phyloP scores from a whole-genome alignment of 1,140 invertebrate genomes.

The Drosophila grimshawi region DNA sequence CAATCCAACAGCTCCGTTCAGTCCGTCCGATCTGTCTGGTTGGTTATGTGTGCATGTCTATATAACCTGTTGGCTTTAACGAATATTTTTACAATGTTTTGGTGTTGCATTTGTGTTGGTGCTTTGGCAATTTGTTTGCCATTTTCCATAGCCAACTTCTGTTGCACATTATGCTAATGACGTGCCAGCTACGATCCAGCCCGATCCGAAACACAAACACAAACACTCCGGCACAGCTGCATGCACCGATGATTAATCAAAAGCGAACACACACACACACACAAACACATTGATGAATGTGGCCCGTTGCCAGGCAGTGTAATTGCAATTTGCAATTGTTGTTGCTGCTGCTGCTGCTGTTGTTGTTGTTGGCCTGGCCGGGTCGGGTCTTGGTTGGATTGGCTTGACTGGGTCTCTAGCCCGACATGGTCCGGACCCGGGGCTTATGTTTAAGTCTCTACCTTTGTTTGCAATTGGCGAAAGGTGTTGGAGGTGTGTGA shows the following conservation, averaged over 20 bases:
- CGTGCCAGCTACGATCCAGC: slow-evolving; percentile 50
- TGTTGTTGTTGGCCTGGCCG: neutral
- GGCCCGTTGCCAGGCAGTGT: slow-evolving; percentile 61
- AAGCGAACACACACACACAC: slow-evolving; percentile 41
- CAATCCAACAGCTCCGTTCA: slow-evolving; percentile 10
- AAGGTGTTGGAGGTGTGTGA: slow-evolving; percentile 59
- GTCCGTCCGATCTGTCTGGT: neutral
- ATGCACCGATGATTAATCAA: slow-evolving; percentile 72
- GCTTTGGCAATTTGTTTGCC: slow-evolving; percentile 74
- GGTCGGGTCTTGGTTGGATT: neutral
- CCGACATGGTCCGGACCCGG: slow-evolving; percentile 19
- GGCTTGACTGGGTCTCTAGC: slow-evolving; percentile 8
- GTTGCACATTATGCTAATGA: slow-evolving; percentile 81
- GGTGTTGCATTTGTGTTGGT: neutral
- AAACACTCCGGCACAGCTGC: slow-evolving; percentile 40
- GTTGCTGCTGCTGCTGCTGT: slow-evolving; percentile 18
- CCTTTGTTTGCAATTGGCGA: slow-evolving; percentile 63
- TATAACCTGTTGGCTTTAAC: slow-evolving; percentile 58
- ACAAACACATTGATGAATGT: slow-evolving; percentile 38
- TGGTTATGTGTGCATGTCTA: slow-evolving; percentile 18
- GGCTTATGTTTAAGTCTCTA: slow-evolving; percentile 21
- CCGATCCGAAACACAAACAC: slow-evolving; percentile 15
- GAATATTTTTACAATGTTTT: slow-evolving; percentile 13
- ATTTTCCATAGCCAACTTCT: slow-evolving; percentile 73
- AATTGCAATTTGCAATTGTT: slow-evolving; percentile 67